Evolutionary conservation across 2,888 invertebrate species (phyloP).

Genomic region (Diachrysia chrysitis): DNA sequence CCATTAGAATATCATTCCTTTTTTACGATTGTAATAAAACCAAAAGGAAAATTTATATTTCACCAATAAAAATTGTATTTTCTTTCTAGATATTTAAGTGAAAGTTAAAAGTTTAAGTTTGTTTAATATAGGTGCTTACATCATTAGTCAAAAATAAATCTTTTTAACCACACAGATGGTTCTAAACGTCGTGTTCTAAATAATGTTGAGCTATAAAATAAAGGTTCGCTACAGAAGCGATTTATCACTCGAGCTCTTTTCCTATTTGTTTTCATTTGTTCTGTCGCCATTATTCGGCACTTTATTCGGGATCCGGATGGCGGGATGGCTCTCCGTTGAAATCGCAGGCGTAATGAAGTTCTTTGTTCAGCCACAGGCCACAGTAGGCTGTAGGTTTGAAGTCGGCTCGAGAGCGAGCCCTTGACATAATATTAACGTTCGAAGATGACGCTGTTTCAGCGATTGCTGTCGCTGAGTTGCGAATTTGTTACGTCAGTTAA

Average conservation of each 20-base stretch:
- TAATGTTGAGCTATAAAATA: constrained; percentile 75
- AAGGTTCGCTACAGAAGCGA: constrained; percentile 70
- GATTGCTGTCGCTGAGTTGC: constrained; percentile 34
- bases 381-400: constrained; percentile 59
- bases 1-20: neutral
- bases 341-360: constrained; percentile 76
- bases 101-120: neutral
- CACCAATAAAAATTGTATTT: neutral
- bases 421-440: constrained; percentile 56
- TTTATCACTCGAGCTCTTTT: constrained; percentile 75
- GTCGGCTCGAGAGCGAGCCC: constrained; percentile 46
- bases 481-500: constrained; percentile 17
- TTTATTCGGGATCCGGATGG: constrained; percentile 71
- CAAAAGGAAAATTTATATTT: neutral
- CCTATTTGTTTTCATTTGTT: constrained; percentile 83
- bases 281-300: constrained; percentile 76
- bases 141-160: constrained; percentile 46
- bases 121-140: constrained; percentile 7
- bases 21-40: neutral
- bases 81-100: neutral
- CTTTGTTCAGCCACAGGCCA: constrained; percentile 67
- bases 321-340: constrained; percentile 57
- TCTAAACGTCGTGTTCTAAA: constrained; percentile 67
- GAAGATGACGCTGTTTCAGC: constrained; percentile 38
- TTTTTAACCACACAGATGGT: constrained; percentile 62